Conservation (phyloP, 2,113 vertebrate species). For the Lagopus muta region DNA sequence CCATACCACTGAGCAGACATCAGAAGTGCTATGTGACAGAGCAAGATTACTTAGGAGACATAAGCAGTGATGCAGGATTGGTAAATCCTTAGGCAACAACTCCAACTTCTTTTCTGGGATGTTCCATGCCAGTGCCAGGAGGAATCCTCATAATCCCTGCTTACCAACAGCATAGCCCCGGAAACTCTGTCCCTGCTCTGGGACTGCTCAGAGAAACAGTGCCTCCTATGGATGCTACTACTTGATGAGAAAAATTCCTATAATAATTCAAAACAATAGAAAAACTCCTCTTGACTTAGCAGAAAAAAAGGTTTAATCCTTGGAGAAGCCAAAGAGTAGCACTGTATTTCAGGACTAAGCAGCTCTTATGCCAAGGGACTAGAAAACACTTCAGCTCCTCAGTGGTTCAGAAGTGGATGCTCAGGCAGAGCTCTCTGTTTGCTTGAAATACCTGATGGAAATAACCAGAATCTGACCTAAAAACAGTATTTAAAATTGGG, state of each 20-base stretch:
- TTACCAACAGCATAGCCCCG: not conserved
- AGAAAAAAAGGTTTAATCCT: not conserved
- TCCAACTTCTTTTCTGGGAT: not conserved
- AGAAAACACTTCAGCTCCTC: not conserved
- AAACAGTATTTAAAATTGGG: not conserved
- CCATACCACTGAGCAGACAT: not conserved
- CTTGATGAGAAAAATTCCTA: not conserved
- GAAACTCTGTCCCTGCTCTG: not conserved
- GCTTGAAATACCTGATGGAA: not conserved
- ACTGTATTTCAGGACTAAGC: not conserved
- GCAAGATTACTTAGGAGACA: not conserved
- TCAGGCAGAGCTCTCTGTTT: not conserved
- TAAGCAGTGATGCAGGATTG: not conserved
- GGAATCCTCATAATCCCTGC: not conserved
- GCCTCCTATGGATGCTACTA: not conserved
- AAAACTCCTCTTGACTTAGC: not conserved
- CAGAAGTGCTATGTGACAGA: not conserved
- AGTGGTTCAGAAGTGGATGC: not conserved
- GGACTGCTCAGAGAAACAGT: not conserved
- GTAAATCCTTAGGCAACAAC: not conserved
- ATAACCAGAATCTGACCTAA: not conserved
- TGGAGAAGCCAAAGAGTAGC: not conserved
- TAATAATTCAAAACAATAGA: not conserved
- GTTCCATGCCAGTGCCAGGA: not conserved
- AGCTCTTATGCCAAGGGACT: not conserved